Evolutionary conservation across 2,888 invertebrate genomes (phyloP), one percentile per base, ranked within the genome.

Genomic region (Xylota sylvarum): DNA sequence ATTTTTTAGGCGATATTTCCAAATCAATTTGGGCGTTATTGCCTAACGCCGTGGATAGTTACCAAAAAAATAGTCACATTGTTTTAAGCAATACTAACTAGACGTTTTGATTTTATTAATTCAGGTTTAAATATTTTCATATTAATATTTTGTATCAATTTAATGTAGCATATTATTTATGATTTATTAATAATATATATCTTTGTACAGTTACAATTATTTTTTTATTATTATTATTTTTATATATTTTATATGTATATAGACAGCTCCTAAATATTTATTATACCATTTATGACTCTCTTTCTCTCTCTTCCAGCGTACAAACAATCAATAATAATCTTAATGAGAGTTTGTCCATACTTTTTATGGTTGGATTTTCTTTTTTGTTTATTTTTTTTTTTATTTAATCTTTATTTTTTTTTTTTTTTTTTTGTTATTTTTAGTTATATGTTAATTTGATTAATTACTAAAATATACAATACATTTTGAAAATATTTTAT

Each of bases 401-500:
- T n/a, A n/a, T n/a, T n/a, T n/a, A n/a, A n/a, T n/a, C n/a, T 52
- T 60, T 40, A 2, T 23, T 64, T 64, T 74, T 6, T 40, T 60
- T 55, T 60, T 10, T 4, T 14, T 65, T 35, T 69, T 23, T 23
- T 58, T 23, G 1, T 43, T 6, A 14, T 43, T 7, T 76, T 64
- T 46, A 56, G 43, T 65, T 40, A 62, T 67, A 65, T 65, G 52
- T 77, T 85, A 72, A 23, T 72, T 76, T 72, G 58, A 65, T 72
- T 81, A 67, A 72, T 70, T 19, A 67, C 60, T 86, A 82, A 72
- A 81, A 78, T 82, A 86, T 82, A 86, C 77, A 86, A 67, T 72
- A 55, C 50, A 58, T 60, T 60, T 73, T 65, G n/a, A 58, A 73
- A 73, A 73, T 69, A 69, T 65, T 40, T 48, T 50, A 50, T 67